Conservation (phyloP, 2,113 vertebrate species). For the Calyptommatus sinebrachiatus region DNA sequence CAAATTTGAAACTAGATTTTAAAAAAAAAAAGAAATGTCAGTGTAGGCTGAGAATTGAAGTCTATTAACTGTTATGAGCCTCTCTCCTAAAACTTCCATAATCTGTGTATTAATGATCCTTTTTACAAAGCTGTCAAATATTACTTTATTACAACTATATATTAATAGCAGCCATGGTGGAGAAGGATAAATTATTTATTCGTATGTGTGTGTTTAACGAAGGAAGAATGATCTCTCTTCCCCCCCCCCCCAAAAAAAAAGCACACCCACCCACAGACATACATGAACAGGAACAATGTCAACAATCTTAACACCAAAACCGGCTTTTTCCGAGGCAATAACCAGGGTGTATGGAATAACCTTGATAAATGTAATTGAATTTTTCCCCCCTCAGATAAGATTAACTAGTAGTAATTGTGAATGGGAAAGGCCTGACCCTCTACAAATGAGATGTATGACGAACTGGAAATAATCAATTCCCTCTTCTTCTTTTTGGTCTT, state of each 20-base stretch:
- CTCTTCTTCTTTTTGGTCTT: conserved; percentile 2
- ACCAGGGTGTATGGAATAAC: conserved; percentile 86
- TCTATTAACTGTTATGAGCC: conserved; percentile 89
- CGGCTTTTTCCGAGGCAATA: conserved; percentile 71
- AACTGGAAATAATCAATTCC: conserved; percentile 81
- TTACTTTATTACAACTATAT: conserved; percentile 79
- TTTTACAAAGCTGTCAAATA: conserved; percentile 83
- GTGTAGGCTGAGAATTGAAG: conserved; percentile 87
- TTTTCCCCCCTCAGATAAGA: conserved; percentile 88
- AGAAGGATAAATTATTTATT: conserved; percentile 78
- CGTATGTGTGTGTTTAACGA: conserved; percentile 31
- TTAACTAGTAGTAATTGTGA: conserved; percentile 91
- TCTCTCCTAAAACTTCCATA: conserved; percentile 83
- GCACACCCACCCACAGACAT: neutral
- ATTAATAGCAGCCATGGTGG: conserved; percentile 72
- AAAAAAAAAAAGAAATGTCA: conserved; percentile 81
- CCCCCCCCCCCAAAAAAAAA: neutral
- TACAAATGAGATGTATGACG: conserved; percentile 84
- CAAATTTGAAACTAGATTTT: conserved; percentile 93
- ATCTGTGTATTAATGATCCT: conserved; percentile 87
- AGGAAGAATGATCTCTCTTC: neutral
- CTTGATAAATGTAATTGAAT: conserved; percentile 99
- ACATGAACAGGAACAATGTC: conserved; percentile 71
- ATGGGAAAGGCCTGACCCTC: conserved; percentile 77
- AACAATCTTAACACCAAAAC: conserved; percentile 74